phyloP scores from a whole-genome alignment of 2,113 vertebrate genomes.

The Neogale vison region DNA sequence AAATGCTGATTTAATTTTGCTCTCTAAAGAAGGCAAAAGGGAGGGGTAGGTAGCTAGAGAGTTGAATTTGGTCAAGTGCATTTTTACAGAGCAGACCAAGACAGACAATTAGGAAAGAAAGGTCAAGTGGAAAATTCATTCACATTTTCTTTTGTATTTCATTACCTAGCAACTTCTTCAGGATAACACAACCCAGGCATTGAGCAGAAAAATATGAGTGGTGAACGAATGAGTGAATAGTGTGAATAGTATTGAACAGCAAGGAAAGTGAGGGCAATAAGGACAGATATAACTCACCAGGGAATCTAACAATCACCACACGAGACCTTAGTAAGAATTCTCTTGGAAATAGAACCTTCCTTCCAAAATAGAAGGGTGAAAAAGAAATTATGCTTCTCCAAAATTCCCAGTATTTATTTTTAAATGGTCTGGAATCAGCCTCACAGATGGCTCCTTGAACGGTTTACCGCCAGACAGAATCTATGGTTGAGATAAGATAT shows the following conservation, averaged over 20 bases:
- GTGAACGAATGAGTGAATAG: not conserved
- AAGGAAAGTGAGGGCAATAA: not conserved
- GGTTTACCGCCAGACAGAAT: constrained; percentile 24
- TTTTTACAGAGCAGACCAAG: constrained; percentile 19
- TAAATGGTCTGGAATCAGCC: not conserved
- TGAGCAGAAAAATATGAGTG: not conserved
- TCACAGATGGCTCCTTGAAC: constrained; percentile 38
- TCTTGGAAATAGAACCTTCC: constrained; percentile 34
- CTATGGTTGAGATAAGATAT: constrained; percentile 13
- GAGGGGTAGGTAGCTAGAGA: not conserved
- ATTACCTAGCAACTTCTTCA: constrained; percentile 21
- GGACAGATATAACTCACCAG: not conserved
- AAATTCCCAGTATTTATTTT: constrained; percentile 57
- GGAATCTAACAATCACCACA: not conserved
- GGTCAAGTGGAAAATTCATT: constrained; percentile 20
- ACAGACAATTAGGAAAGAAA: constrained; percentile 10
- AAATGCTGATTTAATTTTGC: not conserved
- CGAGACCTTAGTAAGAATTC: not conserved
- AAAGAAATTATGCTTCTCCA: constrained; percentile 34
- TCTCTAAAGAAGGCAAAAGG: not conserved
- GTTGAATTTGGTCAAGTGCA: not conserved
- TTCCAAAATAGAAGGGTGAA: constrained; percentile 37
- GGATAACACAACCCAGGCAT: not conserved
- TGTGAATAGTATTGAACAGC: not conserved
- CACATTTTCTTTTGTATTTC: not conserved